phyloP scores from a whole-genome alignment of 2,113 vertebrate species.

The Macheiramphus alcinus region DNA sequence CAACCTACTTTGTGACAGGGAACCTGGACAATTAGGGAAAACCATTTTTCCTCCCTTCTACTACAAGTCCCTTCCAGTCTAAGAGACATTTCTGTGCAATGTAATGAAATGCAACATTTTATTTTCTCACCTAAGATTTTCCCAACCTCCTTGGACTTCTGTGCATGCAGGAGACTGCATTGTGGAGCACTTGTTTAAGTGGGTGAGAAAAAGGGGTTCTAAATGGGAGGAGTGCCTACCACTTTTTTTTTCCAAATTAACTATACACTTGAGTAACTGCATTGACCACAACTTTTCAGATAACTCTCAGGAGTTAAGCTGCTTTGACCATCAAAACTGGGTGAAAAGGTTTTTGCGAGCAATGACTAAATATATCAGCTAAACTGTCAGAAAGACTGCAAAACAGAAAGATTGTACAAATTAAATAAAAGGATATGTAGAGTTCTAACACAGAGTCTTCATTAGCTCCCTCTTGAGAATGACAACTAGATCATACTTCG shows the following conservation, averaged over 20 bases:
- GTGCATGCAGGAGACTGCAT: fast-evolving
- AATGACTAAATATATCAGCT: background rate
- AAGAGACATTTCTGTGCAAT: background rate
- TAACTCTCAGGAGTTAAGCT: background rate
- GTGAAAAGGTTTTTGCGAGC: background rate
- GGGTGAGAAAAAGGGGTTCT: fast-evolving
- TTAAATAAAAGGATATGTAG: background rate
- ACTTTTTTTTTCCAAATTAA: background rate
- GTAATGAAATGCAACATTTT: background rate
- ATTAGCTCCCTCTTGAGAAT: background rate
- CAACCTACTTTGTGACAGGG: background rate
- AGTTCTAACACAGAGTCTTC: background rate
- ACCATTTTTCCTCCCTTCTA: background rate
- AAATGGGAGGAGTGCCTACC: background rate
- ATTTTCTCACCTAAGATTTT: background rate
- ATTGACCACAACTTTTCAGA: background rate
- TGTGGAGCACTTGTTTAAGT: background rate
- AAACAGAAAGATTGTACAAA: background rate
- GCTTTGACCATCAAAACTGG: background rate
- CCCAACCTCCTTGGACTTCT: background rate
- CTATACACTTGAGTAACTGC: background rate
- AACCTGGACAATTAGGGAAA: background rate
- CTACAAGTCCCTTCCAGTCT: background rate
- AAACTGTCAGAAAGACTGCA: background rate
- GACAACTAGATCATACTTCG: background rate